phyloP scores from a whole-genome alignment of 2,113 vertebrate species.

The Alethe castanea region DNA sequence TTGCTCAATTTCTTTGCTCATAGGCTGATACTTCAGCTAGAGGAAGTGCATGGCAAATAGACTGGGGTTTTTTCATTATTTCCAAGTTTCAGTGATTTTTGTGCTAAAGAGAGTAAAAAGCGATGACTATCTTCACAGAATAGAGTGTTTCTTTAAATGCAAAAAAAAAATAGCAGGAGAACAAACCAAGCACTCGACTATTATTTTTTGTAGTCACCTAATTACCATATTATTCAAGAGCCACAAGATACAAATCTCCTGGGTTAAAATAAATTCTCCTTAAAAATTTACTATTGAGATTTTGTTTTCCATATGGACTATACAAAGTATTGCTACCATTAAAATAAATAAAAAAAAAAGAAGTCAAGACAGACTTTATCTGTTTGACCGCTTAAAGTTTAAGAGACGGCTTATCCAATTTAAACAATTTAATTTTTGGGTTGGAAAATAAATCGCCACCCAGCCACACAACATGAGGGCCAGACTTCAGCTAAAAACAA shows the following conservation, averaged over 20 bases:
- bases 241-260: background rate
- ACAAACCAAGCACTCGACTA: background rate
- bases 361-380: background rate
- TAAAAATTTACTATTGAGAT: background rate
- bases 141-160: background rate
- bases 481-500: background rate
- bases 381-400: background rate
- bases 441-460: slow-evolving; percentile 34
- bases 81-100: background rate
- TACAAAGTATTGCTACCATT: background rate
- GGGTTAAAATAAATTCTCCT: background rate
- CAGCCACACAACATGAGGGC: background rate
- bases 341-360: background rate
- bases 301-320: background rate
- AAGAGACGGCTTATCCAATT: background rate
- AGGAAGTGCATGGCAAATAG: background rate
- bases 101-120: background rate
- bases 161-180: background rate
- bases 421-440: background rate
- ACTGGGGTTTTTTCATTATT: background rate
- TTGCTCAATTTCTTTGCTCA: background rate
- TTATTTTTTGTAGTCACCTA: background rate
- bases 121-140: background rate
- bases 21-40: background rate
- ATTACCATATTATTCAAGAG: background rate